Conservation (phyloP, 1,140 invertebrate species). For the Dysdera silvatica region DNA sequence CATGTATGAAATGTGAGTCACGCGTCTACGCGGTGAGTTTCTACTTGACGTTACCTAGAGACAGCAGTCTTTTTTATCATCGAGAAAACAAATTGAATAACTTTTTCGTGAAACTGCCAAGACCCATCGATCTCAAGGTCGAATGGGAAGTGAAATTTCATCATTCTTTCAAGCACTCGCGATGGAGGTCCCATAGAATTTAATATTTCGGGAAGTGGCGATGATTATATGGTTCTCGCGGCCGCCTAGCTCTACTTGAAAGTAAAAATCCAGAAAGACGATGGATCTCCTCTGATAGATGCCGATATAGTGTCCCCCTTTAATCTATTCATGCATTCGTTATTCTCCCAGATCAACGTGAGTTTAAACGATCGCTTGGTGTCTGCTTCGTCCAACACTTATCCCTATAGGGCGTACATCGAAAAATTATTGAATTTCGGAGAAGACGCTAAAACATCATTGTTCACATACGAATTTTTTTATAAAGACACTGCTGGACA, state of each 20-base stretch:
- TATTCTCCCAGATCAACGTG: not conserved
- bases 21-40: not conserved
- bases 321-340: not conserved
- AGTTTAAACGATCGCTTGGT: not conserved
- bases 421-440: not conserved
- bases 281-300: not conserved
- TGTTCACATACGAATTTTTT: not conserved
- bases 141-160: conserved; percentile 1
- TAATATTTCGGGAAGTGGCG: not conserved
- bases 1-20: not conserved
- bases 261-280: not conserved
- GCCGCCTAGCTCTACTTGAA: not conserved
- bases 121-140: not conserved
- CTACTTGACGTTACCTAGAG: not conserved
- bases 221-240: not conserved
- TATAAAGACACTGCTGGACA: not conserved
- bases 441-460: not conserved
- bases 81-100: not conserved
- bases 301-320: not conserved
- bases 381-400: not conserved
- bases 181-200: not conserved
- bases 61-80: not conserved
- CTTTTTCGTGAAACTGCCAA: not conserved
- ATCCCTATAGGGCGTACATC: not conserved
- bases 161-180: not conserved